Evolutionary conservation across 2,797 vertebrate species (phyloP).

Genomic region (Eidolon dupreanum): DNA sequence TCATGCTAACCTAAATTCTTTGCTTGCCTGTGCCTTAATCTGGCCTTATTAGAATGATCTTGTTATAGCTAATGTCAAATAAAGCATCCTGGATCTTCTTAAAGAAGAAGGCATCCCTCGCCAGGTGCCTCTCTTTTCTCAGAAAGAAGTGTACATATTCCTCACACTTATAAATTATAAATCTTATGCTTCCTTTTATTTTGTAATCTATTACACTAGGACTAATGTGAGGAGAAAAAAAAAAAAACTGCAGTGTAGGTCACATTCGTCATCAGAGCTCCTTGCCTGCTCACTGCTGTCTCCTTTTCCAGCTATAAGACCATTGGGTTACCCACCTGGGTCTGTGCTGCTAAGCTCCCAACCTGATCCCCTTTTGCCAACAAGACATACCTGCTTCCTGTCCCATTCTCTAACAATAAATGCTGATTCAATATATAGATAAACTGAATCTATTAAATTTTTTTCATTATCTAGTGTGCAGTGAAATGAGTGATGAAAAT

Average conservation of each 20-base stretch:
- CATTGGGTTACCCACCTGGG: too few species aligned
- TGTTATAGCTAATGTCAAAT: neutral
- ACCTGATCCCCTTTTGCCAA: neutral
- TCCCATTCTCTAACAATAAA: neutral
- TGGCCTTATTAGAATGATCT: neutral
- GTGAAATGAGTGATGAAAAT: neutral
- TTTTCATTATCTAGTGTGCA: neutral
- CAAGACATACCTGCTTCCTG: neutral
- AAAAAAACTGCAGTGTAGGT: neutral
- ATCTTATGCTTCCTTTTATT: neutral
- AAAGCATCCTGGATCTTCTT: neutral
- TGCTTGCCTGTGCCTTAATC: neutral
- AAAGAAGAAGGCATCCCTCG: neutral
- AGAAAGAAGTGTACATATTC: neutral
- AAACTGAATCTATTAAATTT: neutral
- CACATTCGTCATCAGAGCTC: accelerated
- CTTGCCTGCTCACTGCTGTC: neutral
- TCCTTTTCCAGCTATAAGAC: neutral
- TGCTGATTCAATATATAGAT: neutral
- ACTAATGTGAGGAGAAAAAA: neutral
- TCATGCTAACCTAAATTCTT: neutral
- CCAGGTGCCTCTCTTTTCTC: neutral
- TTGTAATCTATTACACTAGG: neutral
- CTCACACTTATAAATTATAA: neutral
- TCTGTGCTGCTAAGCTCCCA: neutral